Evolutionary conservation across 2,888 invertebrate genomes (phyloP), one percentile per base, ranked within the genome.

Genomic region (Thymelicus lineola): DNA sequence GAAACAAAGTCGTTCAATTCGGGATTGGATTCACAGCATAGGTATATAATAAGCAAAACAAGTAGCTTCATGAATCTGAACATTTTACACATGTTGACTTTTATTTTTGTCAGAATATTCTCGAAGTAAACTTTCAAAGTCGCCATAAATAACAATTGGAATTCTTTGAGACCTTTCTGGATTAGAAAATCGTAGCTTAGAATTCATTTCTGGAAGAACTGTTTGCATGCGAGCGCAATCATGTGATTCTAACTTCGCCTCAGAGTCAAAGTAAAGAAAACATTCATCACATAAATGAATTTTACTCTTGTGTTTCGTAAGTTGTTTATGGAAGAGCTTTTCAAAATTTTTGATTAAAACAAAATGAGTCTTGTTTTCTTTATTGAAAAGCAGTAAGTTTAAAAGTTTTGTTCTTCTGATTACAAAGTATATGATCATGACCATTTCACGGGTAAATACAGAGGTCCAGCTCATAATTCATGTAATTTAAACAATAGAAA

Each of bases 21-120:
- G 58, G 58, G 58, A n/a, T 59, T 59, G 36, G 36, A 59, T 38
- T 59, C 58, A 59, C 58, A 59, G 58, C 58, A 59, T 59, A n/a
- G n/a, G n/a, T n/a, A 59, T 59, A 17, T 59, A 59, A 48, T 48
- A 48, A 48, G 48, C 48, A 15, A 48, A 48, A 48, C 48, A 48
- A 15, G 48, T 48, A 15, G 48, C 48, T 15, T 48, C 48, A 15
- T 48, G 48, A 15, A 48, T 48, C 48, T 48, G 15, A 15, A 48
- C 48, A 48, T 48, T 48, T 48, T 48, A 6, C 7, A 48, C 38
- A 38, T 38, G 38, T 7, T 7, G 38, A 38, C 38, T 38, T 38
- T 38, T 38, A 38, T 55, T 55, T 55, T 55, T 55, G 58, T 36
- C 38, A 38, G 58, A 59, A 59, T 59, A 59, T 59, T 59, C 58